Base-by-base conservation (phyloP, 2,888 invertebrate genomes). In the Limenitis camilla region DNA sequence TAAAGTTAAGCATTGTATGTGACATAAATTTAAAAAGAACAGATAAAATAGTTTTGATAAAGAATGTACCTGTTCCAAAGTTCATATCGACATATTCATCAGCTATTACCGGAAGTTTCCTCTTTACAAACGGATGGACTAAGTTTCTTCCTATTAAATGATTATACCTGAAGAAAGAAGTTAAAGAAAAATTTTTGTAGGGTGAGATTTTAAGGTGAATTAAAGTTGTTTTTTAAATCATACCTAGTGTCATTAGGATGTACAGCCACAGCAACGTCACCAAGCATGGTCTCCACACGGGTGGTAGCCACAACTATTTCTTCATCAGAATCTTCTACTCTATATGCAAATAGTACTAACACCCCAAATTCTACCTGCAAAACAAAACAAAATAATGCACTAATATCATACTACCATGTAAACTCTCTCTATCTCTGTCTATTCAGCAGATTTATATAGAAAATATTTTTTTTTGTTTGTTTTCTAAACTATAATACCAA, bases 241-340 rank as follows among this genome's bases (percentile, higher is more conserved):
- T 35, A 82, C 65, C 99, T 91, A 4, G 82, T 76, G 70, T 99
- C 98, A 2, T 94, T 89, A 0, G 99, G 99, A 84, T 99, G 95
- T 0, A 99, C 98, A n/a, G 99, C 99, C 1, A 99, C 93, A 0
- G 97, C 99, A 0, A 96, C 95, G 78, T 99, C 99, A 1, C 99
- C 96, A 8, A 99, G 84, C 96, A 99, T 98, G 0, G 99, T 99
- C 88, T 99, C 99, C 29, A 98, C 92, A 67, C 99, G 93, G 0
- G 99, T 99, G 1, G 99, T 99, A 1, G 99, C 97, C 29, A 99
- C 98, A 49, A 96, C 88, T 38, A 98, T 88, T 81, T 96, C 96
- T 44, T 96, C 96, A 30, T 90, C 89, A 0, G 88, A 83, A 40
- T 90, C 90, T 56, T 93, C 91, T 1, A 94, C 86, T 73, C 93